These are phyloP conservation scores for Xenus cinereus DNA, from an alignment of 2,113 vertebrate species.

Conservation along the genomic window DNA sequence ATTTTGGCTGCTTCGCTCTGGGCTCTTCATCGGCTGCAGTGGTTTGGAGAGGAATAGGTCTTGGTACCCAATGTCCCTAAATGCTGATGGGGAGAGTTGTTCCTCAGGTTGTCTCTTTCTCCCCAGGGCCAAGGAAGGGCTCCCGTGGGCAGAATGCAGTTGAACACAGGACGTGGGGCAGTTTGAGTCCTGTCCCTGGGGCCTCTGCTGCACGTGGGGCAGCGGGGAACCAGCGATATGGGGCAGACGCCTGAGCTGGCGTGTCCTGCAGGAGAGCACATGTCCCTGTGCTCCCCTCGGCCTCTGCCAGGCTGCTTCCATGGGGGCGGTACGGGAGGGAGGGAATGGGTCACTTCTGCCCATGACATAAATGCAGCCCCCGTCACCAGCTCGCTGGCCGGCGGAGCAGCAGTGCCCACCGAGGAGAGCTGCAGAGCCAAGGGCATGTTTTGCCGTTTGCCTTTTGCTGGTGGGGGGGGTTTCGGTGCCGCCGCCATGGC, in stretches of 20 bases:
- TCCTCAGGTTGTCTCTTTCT: neutral
- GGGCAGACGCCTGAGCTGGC: neutral
- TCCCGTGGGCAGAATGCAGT: neutral
- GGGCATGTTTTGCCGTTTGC: neutral
- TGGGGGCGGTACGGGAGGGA: accelerated
- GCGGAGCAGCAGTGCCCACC: neutral
- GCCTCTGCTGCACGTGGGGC: neutral
- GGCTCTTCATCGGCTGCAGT: accelerated
- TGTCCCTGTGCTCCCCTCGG: accelerated
- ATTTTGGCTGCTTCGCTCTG: neutral
- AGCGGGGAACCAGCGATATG: accelerated
- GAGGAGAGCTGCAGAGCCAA: accelerated
- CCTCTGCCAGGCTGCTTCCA: neutral
- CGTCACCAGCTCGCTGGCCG: neutral
- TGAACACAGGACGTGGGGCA: neutral
- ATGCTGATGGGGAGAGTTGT: neutral
- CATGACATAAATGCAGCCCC: neutral
- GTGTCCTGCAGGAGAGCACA: accelerated
- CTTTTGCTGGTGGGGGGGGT: accelerated
- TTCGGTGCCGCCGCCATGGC: accelerated
- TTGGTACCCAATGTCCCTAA: neutral
- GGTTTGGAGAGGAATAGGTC: neutral
- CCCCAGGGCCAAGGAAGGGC: neutral
- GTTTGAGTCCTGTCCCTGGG: neutral
- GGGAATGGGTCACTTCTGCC: neutral